Evolutionary conservation across 2,797 vertebrate species (phyloP).

Genomic region (Anabacerthia variegaticeps): DNA sequence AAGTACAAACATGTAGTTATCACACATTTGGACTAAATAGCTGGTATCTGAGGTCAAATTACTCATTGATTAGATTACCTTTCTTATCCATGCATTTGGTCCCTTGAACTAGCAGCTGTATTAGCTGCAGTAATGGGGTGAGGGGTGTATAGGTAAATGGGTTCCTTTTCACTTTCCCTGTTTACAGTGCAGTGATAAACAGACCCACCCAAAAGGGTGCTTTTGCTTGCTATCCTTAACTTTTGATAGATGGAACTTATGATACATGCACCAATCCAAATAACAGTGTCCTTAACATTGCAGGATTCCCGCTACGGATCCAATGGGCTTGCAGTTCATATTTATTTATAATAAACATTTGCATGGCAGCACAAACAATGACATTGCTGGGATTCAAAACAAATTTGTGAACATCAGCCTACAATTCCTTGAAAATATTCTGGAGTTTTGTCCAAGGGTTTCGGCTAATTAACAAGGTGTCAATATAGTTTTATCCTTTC

Average conservation of each 20-base stretch:
- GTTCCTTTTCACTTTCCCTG: not conserved
- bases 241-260: not conserved
- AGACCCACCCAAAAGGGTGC: not conserved
- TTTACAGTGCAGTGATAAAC: not conserved
- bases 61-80: not conserved
- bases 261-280: not conserved
- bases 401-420: not conserved
- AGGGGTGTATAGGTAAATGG: not conserved
- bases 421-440: not conserved
- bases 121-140: not conserved
- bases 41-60: not conserved
- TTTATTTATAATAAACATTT: not conserved
- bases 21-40: not conserved
- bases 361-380: not conserved
- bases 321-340: not conserved
- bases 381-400: not conserved
- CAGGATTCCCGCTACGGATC: not conserved
- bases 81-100: not conserved
- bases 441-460: not conserved
- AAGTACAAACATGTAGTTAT: not conserved
- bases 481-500: not conserved
- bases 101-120: not conserved
- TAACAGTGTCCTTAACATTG: not conserved
- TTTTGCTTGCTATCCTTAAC: not conserved
- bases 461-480: not conserved